Base-by-base conservation (phyloP, 1,140 invertebrate species). In the Dufourea novaeangliae region DNA sequence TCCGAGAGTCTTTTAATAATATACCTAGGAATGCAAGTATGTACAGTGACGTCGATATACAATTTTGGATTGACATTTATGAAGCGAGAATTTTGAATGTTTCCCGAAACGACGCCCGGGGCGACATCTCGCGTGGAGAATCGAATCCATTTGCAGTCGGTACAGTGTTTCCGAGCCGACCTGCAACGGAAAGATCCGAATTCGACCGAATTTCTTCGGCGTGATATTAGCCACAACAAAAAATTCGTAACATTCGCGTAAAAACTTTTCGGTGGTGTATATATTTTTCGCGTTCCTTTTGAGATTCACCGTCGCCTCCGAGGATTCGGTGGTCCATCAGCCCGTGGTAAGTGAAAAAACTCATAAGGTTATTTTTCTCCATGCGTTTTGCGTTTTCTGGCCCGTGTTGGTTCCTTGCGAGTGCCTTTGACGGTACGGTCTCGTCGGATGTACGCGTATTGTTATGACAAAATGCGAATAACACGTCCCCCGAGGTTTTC, bases 161-260 rank as follows among this genome's bases (percentile, higher is more conserved):
- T 78, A 69, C 22, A 22, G 44, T 39, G 12, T 66, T 57, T 44
- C 17, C 25, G 39, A 44, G 59, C 62, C 80, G 78, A 84, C 27
- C 39, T 11, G 1, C 25, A n/a, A 77, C 86, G 86, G 63, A 84
- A 66, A 72, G 14, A 34, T 52, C 70, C 89, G 89, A 89, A 63
- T 27, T 11, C 29, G 70, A 78, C 83, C 88, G 88, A 89, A 89
- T 86, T 88, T 88, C 66, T 79, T 82, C 83, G 86, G 80, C 89
- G 88, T 91, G 88, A 87, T 87, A 91, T 86, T 89, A 90, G 90
- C 86, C 85, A 90, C 82, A 90, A 90, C 86, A 89, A 88, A 90
- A 90, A 89, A 88, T 88, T 89, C 77, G 77, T 83, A 83, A 83
- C 82, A 86, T 78, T 89, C 86, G 85, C 68, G 79, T 77, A 84